Conservation (phyloP, 2,113 vertebrate genomes). For the Probosciger aterrimus region DNA sequence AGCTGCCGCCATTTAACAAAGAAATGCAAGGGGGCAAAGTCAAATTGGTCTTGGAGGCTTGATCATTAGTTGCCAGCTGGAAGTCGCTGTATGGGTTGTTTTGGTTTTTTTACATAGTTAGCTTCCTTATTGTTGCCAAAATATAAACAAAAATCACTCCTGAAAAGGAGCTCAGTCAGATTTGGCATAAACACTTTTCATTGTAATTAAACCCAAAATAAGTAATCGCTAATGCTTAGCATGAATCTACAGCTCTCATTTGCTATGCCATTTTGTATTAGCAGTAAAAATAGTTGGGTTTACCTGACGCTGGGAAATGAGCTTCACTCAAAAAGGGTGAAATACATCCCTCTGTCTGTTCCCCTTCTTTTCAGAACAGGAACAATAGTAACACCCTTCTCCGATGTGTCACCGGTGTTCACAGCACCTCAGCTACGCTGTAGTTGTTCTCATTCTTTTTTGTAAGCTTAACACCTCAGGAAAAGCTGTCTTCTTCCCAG, state of each 20-base stretch:
- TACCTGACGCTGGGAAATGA: neutral
- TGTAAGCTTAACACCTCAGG: neutral
- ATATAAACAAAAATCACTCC: neutral
- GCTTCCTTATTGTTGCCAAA: neutral
- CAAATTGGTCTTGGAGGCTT: neutral
- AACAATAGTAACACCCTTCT: neutral
- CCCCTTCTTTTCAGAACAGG: neutral
- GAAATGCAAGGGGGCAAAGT: neutral
- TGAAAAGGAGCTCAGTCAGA: neutral
- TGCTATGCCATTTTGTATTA: neutral
- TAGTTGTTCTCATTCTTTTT: neutral
- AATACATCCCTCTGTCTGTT: neutral
- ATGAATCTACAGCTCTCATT: neutral
- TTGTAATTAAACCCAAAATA: neutral
- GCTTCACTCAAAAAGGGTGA: neutral
- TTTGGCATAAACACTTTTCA: neutral
- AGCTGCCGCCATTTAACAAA: neutral
- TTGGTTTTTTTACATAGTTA: neutral
- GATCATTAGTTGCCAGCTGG: neutral
- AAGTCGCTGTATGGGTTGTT: neutral
- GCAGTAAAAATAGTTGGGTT: neutral
- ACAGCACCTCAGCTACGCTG: neutral
- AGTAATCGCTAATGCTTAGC: neutral
- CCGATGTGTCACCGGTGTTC: accelerated
- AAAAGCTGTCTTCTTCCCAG: neutral